Evolutionary conservation across 30 jellyfish, hydroid and myxozoan genomes (phyloP), one percentile per base, ranked within the genome.

Genomic region (Rhopilema esculentum): DNA sequence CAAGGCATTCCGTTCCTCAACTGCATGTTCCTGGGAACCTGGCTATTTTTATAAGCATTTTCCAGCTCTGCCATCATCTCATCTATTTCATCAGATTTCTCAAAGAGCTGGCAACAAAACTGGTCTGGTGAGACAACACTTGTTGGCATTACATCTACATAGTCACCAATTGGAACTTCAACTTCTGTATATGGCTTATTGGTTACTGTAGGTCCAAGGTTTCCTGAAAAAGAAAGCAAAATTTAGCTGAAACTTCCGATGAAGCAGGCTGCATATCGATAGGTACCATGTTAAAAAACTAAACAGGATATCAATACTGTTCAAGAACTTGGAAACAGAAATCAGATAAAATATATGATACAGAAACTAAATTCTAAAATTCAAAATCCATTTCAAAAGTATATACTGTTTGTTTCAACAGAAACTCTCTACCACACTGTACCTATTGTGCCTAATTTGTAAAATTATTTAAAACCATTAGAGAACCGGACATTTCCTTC

Each of bases 21-120:
- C 17, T 32, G 30, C 15, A 95, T 48, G 61, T 74, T 64, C 22
- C 33, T 27, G 63, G 48, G 77, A 24, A 68, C 86, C 21, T 57
- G 27, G 18, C 83, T 29, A 8, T 67, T 78, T 27, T 65, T 67
- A 85, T 90, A 95, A 27, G 88, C 77, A 81, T 70, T 92, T 26
- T 95, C 93, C 28, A 95, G 57, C 7, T 66, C 97, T 20, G 95
- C 96, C 88, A 93, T 95, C 88, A 95, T 27, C 18, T 84, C 70
- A 57, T 95, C 92, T 62, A 95, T 75, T 32, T 79, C 93, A 22
- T 63, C 89, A 18, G 92, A 95, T 51, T 86, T 85, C 50, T 84
- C 92, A 22, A 95, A 89, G 84, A 95, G 31, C 21, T 95, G 99
- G 50, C 99, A 95, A 63, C 88, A 95, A 67, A 95, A 95, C 53